These are phyloP conservation scores for Lithobates sylvaticus DNA, from an alignment of 2,797 vertebrate genomes.

Conservation along the genomic window DNA sequence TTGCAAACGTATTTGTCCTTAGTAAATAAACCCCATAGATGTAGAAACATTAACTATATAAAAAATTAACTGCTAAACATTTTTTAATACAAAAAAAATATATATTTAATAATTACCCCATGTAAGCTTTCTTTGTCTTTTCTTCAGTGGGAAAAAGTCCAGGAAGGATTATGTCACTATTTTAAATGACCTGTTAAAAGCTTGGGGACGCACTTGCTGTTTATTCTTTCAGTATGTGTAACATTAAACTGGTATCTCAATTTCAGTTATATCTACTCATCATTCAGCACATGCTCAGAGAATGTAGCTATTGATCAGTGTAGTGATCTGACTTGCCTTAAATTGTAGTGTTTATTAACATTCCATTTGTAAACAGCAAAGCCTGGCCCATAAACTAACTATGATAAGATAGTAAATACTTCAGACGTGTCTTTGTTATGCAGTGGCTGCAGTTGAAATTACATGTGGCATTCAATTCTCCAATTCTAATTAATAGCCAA, in stretches of 20 bases:
- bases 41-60: too few species aligned
- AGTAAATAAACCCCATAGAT: too few species aligned
- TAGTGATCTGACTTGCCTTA: conserved; percentile 14
- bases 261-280: neutral
- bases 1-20: too few species aligned
- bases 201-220: too few species aligned
- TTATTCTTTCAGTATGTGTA: neutral
- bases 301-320: conserved; percentile 29
- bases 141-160: neutral
- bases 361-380: conserved; percentile 33
- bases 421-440: conserved; percentile 21
- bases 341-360: conserved; percentile 42
- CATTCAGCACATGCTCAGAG: conserved; percentile 5
- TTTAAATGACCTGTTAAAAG: too few species aligned
- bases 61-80: too few species aligned
- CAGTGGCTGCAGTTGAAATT: conserved; percentile 21
- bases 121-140: neutral
- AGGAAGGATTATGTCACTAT: too few species aligned
- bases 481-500: conserved; percentile 31
- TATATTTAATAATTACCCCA: too few species aligned
- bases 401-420: conserved; percentile 33
- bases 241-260: neutral
- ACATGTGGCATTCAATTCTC: conserved; percentile 41
- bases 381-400: neutral
- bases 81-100: too few species aligned